phyloP scores from a whole-genome alignment of 92 coral and sea anemone genomes.

The Plumapathes pennacea region DNA sequence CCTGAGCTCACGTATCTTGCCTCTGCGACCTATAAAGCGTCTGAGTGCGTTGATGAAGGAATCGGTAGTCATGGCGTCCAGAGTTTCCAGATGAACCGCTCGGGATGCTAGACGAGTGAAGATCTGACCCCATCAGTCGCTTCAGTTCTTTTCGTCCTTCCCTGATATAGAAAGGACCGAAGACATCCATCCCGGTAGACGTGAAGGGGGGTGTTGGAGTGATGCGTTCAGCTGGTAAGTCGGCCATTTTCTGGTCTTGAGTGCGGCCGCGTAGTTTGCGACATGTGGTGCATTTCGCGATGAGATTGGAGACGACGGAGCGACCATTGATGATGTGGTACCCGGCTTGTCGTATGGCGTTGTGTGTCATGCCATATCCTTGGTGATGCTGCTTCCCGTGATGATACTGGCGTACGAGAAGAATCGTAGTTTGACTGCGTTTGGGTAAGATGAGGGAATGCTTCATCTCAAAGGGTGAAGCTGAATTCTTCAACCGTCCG shows the following conservation, averaged over 20 bases:
- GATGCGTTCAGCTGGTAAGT: conserved; percentile 31
- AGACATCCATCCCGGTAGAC: conserved; percentile 43
- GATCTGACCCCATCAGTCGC: too few relatives aligned
- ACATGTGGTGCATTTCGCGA: conserved; percentile 38
- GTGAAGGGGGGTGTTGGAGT: conserved; percentile 30
- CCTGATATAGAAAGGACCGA: too few relatives aligned
- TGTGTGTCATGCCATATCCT: conserved; percentile 44
- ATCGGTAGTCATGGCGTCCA: too few relatives aligned
- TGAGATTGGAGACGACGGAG: conserved; percentile 26
- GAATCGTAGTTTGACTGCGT: conserved; percentile 26
- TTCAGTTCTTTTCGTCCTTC: too few relatives aligned
- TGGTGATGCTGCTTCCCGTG: too few relatives aligned
- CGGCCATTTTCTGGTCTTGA: conserved; percentile 32
- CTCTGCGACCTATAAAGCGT: too few relatives aligned
- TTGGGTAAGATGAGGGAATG: conserved; percentile 49
- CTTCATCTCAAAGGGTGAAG: conserved; percentile 28
- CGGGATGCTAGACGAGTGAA: too few relatives aligned
- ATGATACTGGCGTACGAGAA: conserved; percentile 37
- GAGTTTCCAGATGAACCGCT: too few relatives aligned
- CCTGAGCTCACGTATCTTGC: too few relatives aligned
- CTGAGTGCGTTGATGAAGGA: too few relatives aligned
- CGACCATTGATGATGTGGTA: conserved; percentile 45
- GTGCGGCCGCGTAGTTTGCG: conserved; percentile 35
- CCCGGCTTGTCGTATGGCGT: conserved; percentile 32
- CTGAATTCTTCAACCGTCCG: conserved; percentile 29